Evolutionary conservation across 1,140 invertebrate genomes (phyloP), one percentile per base, ranked within the genome.

Genomic region (Berghia stephanieae): DNA sequence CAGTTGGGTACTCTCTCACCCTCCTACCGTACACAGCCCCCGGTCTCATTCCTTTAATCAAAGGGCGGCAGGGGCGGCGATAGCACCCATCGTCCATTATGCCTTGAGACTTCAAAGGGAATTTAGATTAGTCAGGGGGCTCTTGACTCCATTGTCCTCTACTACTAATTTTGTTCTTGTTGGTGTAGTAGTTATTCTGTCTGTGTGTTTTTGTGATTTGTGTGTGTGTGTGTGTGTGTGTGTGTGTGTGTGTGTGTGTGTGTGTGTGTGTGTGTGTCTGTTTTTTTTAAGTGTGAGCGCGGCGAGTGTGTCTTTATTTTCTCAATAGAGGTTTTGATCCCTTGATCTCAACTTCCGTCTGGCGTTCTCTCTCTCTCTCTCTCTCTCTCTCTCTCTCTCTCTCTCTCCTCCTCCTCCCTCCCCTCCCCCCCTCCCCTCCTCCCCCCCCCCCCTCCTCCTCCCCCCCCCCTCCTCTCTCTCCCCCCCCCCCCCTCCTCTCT

Each of bases 311-410:
- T 6, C n/a, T 46, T 10, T 73, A 8, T 57, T 4, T 40, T 40
- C 16, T 38, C 31, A 24, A 40, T 13, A n/a, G 18, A 31, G n/a
- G 42, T 44, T 24, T 42, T 66, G 40, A n/a, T 63, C 63, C 60
- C 43, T 31, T 24, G 38, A 63, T 44, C 63, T 27, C 5, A 66
- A 67, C 27, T 24, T 57, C 0, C 63, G 24, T 42, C 73, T 8
- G 52, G 31, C 4, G 73, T 75, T 6, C 55, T 66, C 42, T 75
- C 67, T 66, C 57, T 44, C 21, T 57, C 63, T 57, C 71, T 60
- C 34, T 38, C 52, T 42, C 49, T n/a, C 73, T 18, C 18, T 63
- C 40, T 10, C n/a, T 16, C 13, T 21, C 21, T 42, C 57, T 3
- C 6, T 40, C 8, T 42, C 73, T 40, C 73, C 60, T 31, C 73